Evolutionary conservation across 2,113 vertebrate genomes (phyloP), one percentile per base, ranked within the genome.

Genomic region (Empidonax alnorum): DNA sequence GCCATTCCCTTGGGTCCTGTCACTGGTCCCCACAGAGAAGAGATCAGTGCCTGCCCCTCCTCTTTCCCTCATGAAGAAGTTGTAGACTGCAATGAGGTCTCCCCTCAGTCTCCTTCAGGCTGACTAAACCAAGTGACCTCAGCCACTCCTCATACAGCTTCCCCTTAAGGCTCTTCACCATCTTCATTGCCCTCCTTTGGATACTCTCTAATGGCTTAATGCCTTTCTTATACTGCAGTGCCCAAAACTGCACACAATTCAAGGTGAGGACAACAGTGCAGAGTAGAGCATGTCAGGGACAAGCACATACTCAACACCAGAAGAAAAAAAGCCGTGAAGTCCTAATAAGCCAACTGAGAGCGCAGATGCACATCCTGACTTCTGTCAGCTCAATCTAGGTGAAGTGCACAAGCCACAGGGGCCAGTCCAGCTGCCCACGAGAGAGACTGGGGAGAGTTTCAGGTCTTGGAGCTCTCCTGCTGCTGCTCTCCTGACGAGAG

Each of bases 271-370:
- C 25, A 63, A 37, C 18, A 63, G 37, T 41, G 61, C 25, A 62
- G 37, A 21, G 37, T 28, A 41, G 18, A 63, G 61, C 12, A 5
- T 2, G 6, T 4, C 0, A 0, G 10, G 31, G 68, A 35, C 30
- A 37, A 63, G 53, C 17, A 58, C 46, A 27, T 35, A 25, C 4
- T 62, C 37, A 65, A n/a, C 13, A 46, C 15, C 20, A 35, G 25
- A 78, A 78, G 31, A 28, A 39, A 63, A 14, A 35, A 78, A 49
- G 20, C 39, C 35, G 24, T 50, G 53, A 66, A 47, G 37, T 52
- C 63, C 42, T 37, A 22, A 37, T 37, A 6, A 78, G 66, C 25
- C 1, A 5, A 20, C 55, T 28, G 25, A 65, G 61, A 71, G 33
- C 0, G 0, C 37, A 53, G 65, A 49, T 46, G 42, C 28, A 35